phyloP scores from a whole-genome alignment of 1,140 invertebrate species.

The Trichonephila clavata region DNA sequence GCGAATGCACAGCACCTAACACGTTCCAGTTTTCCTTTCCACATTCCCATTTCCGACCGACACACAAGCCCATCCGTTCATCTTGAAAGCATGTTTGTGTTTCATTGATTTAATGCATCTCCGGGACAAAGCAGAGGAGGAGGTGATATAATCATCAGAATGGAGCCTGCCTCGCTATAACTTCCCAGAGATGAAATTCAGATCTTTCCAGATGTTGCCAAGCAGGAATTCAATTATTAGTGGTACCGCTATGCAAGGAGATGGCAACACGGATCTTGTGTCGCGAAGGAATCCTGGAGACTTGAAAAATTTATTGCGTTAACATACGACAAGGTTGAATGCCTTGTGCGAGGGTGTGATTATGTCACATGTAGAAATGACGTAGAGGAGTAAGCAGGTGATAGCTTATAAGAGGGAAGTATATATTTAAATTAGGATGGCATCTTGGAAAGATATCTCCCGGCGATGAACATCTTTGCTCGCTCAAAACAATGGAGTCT shows the following conservation, averaged over 20 bases:
- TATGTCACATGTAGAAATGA: slow-evolving; percentile 12
- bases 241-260: neutral
- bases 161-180: neutral
- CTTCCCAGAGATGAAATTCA: slow-evolving; percentile 58
- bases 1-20: neutral
- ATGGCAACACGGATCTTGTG: neutral
- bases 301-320: slow-evolving; percentile 61
- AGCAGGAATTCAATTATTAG: slow-evolving; percentile 60
- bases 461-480: too few relatives aligned
- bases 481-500: too few relatives aligned
- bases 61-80: slow-evolving; percentile 33
- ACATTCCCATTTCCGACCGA: slow-evolving; percentile 26
- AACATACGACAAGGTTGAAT: neutral
- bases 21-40: neutral
- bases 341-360: neutral
- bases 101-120: slow-evolving; percentile 71
- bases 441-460: too few relatives aligned
- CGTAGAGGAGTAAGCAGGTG: neutral
- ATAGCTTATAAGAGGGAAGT: neutral
- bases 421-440: neutral
- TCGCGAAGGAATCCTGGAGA: slow-evolving; percentile 18
- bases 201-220: slow-evolving; percentile 64
- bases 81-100: slow-evolving; percentile 71
- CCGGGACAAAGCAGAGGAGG: neutral
- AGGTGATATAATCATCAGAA: slow-evolving; percentile 59